Conservation (phyloP, 2,797 vertebrate genomes). For the Manis javanica region DNA sequence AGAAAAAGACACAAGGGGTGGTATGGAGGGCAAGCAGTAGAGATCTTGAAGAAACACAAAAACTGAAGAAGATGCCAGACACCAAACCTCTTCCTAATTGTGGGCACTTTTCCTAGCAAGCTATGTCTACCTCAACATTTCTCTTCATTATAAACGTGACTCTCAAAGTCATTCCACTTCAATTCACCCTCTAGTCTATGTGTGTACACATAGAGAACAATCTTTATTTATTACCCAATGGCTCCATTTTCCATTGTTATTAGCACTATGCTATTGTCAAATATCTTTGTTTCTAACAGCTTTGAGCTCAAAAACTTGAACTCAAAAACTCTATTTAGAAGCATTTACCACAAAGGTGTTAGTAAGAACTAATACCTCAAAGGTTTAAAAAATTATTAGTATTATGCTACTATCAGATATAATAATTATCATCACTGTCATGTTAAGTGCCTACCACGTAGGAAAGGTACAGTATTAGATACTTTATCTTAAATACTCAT, state of each 20-base stretch:
- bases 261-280: neutral
- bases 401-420: neutral
- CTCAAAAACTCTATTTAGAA: neutral
- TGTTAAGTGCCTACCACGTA: neutral
- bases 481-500: neutral
- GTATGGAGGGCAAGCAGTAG: neutral
- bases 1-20: neutral
- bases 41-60: neutral
- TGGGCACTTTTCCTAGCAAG: neutral
- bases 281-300: neutral
- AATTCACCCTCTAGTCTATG: neutral
- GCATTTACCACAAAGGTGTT: neutral
- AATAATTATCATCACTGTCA: neutral
- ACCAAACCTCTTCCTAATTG: neutral
- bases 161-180: neutral
- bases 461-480: neutral
- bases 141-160: neutral
- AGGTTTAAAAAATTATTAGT: neutral
- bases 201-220: neutral
- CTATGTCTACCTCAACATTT: neutral
- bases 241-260: neutral
- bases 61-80: neutral
- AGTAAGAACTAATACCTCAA: neutral
- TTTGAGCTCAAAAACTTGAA: neutral
- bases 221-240: neutral